A percentile compares a stretch with the other conserved stretches of the same genome.
These are phyloP conservation scores for Meta bourneti DNA, from an alignment of 2,888 invertebrate species.

Conservation along the genomic window DNA sequence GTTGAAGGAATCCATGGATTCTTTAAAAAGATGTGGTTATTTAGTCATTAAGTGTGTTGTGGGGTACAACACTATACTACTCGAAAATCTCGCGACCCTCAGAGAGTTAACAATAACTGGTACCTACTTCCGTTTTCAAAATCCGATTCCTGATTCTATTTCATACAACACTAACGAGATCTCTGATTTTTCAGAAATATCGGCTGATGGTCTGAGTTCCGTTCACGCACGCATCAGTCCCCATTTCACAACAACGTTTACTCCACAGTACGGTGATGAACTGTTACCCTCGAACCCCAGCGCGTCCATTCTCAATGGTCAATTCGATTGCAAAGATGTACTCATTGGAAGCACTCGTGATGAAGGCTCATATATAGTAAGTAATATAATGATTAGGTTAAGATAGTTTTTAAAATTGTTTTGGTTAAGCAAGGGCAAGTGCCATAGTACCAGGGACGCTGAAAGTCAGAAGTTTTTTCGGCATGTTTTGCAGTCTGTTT, in stretches of 20 bases:
- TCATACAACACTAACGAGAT: too few species aligned
- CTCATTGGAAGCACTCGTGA: conserved; percentile 11
- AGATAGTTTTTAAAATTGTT: neutral
- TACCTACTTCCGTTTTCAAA: too few species aligned
- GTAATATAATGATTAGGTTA: neutral
- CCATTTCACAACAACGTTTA: neutral
- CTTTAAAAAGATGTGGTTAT: too few species aligned
- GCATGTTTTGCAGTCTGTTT: too few species aligned
- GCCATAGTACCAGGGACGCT: too few species aligned
- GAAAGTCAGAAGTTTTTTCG: too few species aligned
- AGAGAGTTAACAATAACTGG: too few species aligned
- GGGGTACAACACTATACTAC: too few species aligned
- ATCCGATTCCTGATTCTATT: too few species aligned
- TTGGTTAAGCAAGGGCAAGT: neutral
- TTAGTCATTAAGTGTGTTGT: too few species aligned
- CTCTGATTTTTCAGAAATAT: neutral
- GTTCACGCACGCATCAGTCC: neutral
- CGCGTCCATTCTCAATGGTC: neutral
- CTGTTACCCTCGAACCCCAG: neutral
- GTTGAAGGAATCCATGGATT: too few species aligned
- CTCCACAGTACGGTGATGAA: conserved; percentile 11
- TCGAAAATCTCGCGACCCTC: too few species aligned
- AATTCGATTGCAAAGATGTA: conserved; percentile 4
- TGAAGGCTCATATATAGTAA: conserved; percentile 24
- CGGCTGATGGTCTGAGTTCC: neutral